Conservation (phyloP, 2,797 vertebrate genomes). For the Bradypus variegatus region DNA sequence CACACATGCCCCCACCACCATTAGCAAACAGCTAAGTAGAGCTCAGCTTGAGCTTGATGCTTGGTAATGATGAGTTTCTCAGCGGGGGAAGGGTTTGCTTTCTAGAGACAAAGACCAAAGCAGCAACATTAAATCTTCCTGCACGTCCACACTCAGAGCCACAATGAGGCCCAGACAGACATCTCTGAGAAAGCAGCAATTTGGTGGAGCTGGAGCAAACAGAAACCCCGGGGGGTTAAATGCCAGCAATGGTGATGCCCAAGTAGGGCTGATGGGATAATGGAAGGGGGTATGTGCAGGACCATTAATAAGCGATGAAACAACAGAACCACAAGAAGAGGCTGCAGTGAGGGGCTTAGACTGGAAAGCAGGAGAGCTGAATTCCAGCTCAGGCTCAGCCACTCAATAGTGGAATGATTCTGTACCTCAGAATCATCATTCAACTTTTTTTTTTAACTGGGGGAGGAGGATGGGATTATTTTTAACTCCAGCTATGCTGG, state of each 20-base stretch:
- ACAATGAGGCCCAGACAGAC: conserved; percentile 50
- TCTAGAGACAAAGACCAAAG: conserved; percentile 62
- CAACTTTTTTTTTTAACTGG: neutral
- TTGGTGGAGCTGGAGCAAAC: conserved; percentile 48
- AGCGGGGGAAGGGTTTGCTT: conserved; percentile 67
- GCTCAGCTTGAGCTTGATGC: conserved; percentile 62
- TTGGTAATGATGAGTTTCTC: conserved; percentile 60
- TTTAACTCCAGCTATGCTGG: neutral
- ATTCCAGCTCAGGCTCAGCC: neutral
- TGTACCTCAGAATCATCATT: conserved; percentile 4
- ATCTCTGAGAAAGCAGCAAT: neutral
- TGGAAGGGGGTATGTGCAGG: neutral
- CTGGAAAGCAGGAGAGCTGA: neutral
- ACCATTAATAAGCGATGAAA: conserved; percentile 39
- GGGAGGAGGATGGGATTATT: neutral
- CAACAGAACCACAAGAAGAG: neutral
- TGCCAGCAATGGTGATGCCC: conserved; percentile 32
- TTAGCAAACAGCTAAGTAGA: conserved; percentile 67
- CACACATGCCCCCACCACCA: conserved; percentile 20
- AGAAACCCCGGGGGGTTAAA: conserved; percentile 61
- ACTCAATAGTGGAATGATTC: neutral
- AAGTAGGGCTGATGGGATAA: conserved; percentile 45
- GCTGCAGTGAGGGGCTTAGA: neutral
- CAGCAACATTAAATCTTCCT: conserved; percentile 64
- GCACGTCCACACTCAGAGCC: conserved; percentile 41